Evolutionary conservation across 2,797 vertebrate genomes (phyloP), one percentile per base, ranked within the genome.

Genomic region (Podargus strigoides): DNA sequence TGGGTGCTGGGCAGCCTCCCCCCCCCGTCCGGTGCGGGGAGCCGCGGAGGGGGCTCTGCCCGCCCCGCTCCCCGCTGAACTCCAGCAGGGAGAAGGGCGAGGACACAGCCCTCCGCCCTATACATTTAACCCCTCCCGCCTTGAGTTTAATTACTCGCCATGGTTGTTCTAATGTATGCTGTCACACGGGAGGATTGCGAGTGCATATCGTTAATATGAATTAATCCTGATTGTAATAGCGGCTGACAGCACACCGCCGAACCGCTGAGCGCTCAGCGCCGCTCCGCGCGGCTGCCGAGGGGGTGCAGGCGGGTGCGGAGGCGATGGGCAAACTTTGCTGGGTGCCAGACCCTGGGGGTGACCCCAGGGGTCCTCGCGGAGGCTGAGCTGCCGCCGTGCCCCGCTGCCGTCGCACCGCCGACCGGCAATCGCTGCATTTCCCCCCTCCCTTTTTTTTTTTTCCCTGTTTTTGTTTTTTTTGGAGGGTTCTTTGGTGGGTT

Each of bases 151-250:
- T 98, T 97, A 98, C 97, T 97, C 96, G 97, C 97, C 96, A 91
- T 97, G 96, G 97, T 97, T 97, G 97, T 97, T 96, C 97, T 97
- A 98, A 98, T 97, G 97, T 97, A 97, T 97, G 97, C 97, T 97
- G 97, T 97, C 97, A 97, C 97, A 97, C 95, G 96, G 97, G 98
- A 98, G 96, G 95, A 94, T 82, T 96, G 97, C 97, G 97, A 96
- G 97, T 93, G 98, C 98, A 98, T 97, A 97, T 98, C 94, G 97
- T 98, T 98, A 98, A 98, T 98, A 96, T 90, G 97, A 98, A 98
- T 98, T 98, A 98, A 98, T 98, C 98, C 98, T 97, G 98, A 98
- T 97, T 97, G 97, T 98, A 98, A 98, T 97, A 89, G 95, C 96
- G 94, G 92, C 97, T 98, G 98, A 98, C 98, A 98, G 96, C 78